A percentile compares a stretch with the other conserved stretches of the same genome.
Conservation (phyloP, 2,888 invertebrate species). For the Thumatha senex region DNA sequence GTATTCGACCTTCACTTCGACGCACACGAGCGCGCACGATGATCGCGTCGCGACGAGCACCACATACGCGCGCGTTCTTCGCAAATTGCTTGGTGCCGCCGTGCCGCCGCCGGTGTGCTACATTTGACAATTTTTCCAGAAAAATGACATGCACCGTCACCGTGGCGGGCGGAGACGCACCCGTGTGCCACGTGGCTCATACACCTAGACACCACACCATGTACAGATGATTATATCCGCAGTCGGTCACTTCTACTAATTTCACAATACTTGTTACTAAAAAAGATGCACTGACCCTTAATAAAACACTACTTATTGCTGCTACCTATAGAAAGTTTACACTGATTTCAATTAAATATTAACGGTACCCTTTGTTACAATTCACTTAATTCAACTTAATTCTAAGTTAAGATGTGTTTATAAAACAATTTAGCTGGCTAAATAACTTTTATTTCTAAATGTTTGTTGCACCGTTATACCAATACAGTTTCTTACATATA, state of each 20-base stretch:
- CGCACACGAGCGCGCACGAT: slow-evolving; percentile 68
- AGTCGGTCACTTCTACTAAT: background rate
- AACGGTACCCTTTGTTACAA: background rate
- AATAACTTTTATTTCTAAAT: too few relatives aligned
- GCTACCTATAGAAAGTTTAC: slow-evolving; percentile 1
- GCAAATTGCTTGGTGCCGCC: slow-evolving; percentile 65
- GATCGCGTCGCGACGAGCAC: slow-evolving; percentile 61
- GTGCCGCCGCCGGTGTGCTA: slow-evolving; percentile 65
- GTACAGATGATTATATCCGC: slow-evolving; percentile 1
- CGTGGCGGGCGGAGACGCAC: slow-evolving; percentile 63
- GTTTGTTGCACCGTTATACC: too few relatives aligned
- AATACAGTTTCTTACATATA: too few relatives aligned
- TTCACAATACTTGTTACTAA: background rate
- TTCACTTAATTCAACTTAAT: background rate
- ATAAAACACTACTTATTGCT: background rate
- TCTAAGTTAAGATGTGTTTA: background rate
- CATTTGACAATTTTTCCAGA: slow-evolving; percentile 82
- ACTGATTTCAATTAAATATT: background rate
- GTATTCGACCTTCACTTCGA: slow-evolving; percentile 83
- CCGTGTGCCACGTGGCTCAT: slow-evolving; percentile 59
- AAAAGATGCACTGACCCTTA: background rate
- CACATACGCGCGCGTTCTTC: slow-evolving; percentile 61
- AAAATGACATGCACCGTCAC: slow-evolving; percentile 76
- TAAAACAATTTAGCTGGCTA: too few relatives aligned
- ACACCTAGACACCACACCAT: slow-evolving; percentile 31